Evolutionary conservation across 2,888 invertebrate genomes (phyloP), one percentile per base, ranked within the genome.

Genomic region (Gymnocheta viridis): DNA sequence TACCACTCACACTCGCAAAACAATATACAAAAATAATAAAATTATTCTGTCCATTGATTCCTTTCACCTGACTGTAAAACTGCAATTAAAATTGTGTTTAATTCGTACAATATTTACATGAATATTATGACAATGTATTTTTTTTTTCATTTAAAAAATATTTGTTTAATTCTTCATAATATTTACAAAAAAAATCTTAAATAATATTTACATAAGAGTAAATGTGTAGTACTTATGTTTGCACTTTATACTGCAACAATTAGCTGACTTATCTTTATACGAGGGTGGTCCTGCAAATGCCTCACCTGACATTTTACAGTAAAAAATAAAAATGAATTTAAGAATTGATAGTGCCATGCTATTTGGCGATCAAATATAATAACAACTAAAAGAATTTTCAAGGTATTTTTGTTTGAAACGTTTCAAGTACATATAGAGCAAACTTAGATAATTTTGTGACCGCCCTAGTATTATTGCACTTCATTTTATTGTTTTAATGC

Each of bases 141-240:
- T 77, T 64, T 41, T 32, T 77, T 24, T 35, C 32, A 47, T 47
- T 72, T 56, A 27, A 54, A 17, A 35, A 74, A 72, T 62, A 35
- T 62, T 70, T 69, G 22, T 32, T 78, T 62, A 10, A 27, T 54
- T 24, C 17, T 60, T 49, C 32, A 72, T 56, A 58, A 60, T 49
- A 60, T 73, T 73, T 73, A 60, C 44, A 60, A 41, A 60, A 2
- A 72, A 72, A 70, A 56, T 35, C 29, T 47, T 60, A 32, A 47
- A 73, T 17, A 60, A 73, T 73, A 73, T 49, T 62, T 62, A 38
- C 35, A 62, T 51, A 24, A 9, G 38, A 38, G 60, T 56, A 41
- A 41, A n/a, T 60, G 12, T n/a, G n/a, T n/a, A n/a, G n/a, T 12
- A 24, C 29, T 54, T 27, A n/a, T 56, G 32, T 32, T 27, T 24